Base-by-base conservation (phyloP, 2,888 invertebrate species). In the Agrotis segetum region DNA sequence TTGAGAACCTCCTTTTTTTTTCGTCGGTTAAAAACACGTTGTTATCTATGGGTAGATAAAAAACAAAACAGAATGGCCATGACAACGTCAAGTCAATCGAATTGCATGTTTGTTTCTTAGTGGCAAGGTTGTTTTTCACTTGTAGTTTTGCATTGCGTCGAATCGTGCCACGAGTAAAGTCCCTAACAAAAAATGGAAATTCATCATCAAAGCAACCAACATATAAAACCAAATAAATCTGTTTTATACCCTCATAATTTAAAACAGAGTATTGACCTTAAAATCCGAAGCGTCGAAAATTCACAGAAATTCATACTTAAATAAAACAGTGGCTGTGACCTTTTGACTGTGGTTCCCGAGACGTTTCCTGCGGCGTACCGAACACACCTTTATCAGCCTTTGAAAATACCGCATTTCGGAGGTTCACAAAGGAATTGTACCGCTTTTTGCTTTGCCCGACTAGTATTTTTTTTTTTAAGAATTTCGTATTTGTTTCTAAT, bases 291-390 rank as follows among this genome's bases (percentile, higher is more conserved):
- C 21, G 13, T 53, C 14, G 16, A 44, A 60, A 50, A 56, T 67
- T 53, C 29, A 40, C 21, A 59, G 53, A 63, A 68, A 62, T 63
- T 59, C 11, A 29, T 61, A n/a, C n/a, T n/a, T n/a, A 47, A 69
- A 50, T 24, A 60, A 68, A 69, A 53, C 63, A 21, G 9, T 21
- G 29, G 11, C 17, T 52, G 52, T 55, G 60, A 74, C 62, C 61
- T 63, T 68, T n/a, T 3, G 2, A 4, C 24, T 44, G 44, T 6
- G 74, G 58, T 47, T 58, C 16, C 29, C 24, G 50, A 60, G 63
- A 55, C 9, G 44, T 49, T 68, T 53, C 55, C 60, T 64, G 77
- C 62, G 71, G 77, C 16, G 19, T 40, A 52, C 63, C 77, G 55
- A 50, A 64, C 14, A 29, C 21, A 52, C 53, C 47, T 58, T 76